Base-by-base conservation (phyloP, 1,140 invertebrate genomes). In the Drosophila lacteicornis region DNA sequence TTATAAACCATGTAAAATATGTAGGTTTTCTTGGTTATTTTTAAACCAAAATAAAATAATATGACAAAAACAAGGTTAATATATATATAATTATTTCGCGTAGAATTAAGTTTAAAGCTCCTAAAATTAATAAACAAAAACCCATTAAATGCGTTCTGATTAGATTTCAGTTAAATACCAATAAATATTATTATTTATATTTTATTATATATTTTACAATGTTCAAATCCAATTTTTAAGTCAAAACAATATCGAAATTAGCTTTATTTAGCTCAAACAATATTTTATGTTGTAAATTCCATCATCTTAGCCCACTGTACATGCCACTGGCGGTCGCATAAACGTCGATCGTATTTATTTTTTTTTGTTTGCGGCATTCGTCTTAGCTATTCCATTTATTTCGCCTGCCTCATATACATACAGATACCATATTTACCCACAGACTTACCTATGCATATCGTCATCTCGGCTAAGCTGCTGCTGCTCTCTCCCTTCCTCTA, bases 361-460 rank as follows among this genome's bases (percentile, higher is more conserved):
- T 56, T 75, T 60, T 70, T 30, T 36, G 19, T 40, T 45, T 68
- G 62, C 30, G 57, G 81, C 73, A 85, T 84, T 84, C 63, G 56
- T 71, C 78, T 79, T 58, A 79, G 79, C 49, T 79, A 79, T 86
- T 85, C 79, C 75, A 85, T 84, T 85, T 85, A 77, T 82, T 82
- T 82, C 43, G 4, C 51, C 51, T 22, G 33, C 33, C 51, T 38
- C 74, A 75, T 57, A 82, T 69, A 75, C 46, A 60, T 51, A 53
- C 50, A 40, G 17, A 22, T 36, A 55, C 13, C 51, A 38, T 38
- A 38, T 19, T 55, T 49, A 71, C 30, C 67, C 33, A 76, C 55
- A 75, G 40, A 38, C 30, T 75, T 51, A 46, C 40, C 47, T 73
- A 13, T 22, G 22, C 33, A 59, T 75, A 53, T 65, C 22, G 57